A percentile compares a stretch with the other conserved stretches of the same genome.
phyloP scores from a whole-genome alignment of 2,888 invertebrate species.

The Diaperis boleti region DNA sequence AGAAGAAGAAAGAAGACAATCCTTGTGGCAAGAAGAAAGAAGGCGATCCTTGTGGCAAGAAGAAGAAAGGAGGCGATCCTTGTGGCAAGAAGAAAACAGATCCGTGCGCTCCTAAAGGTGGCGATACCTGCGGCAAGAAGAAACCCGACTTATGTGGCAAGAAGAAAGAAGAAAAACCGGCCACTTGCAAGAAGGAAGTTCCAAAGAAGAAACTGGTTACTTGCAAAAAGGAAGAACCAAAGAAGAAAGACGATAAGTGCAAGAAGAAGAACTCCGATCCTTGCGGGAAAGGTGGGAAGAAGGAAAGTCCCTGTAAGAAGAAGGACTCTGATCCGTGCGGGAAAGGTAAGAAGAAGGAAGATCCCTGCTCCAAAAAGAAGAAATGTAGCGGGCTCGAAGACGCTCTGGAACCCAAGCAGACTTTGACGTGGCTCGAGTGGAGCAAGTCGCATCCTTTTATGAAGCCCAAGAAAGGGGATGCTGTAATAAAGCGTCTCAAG shows the following conservation, averaged over 20 bases:
- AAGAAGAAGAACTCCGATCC: constrained; percentile 17
- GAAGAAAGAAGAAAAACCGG: constrained; percentile 9
- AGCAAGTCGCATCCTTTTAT: background rate
- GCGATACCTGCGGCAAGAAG: background rate
- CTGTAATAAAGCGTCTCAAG: too few relatives aligned
- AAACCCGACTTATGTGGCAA: constrained; percentile 5
- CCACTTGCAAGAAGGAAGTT: too few relatives aligned
- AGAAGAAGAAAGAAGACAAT: constrained; percentile 16
- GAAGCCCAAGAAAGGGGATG: background rate
- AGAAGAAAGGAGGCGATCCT: background rate
- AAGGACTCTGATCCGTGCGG: constrained; percentile 13
- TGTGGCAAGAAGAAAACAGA: constrained; percentile 22
- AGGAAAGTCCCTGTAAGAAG: constrained; percentile 3
- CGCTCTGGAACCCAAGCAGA: background rate
- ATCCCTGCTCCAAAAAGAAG: constrained; percentile 1
- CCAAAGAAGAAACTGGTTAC: background rate
- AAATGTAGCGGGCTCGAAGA: background rate
- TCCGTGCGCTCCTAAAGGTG: constrained; percentile 5
- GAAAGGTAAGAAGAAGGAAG: constrained; percentile 6
- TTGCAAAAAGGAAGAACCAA: background rate
- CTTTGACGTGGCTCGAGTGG: too few relatives aligned
- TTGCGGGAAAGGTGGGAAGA: too few relatives aligned
- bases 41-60: constrained; percentile 12
- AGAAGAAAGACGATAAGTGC: constrained; percentile 4
- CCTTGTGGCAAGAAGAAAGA: constrained; percentile 26